Evolutionary conservation across 2,797 vertebrate species (phyloP).

Genomic region (Argentina silus): DNA sequence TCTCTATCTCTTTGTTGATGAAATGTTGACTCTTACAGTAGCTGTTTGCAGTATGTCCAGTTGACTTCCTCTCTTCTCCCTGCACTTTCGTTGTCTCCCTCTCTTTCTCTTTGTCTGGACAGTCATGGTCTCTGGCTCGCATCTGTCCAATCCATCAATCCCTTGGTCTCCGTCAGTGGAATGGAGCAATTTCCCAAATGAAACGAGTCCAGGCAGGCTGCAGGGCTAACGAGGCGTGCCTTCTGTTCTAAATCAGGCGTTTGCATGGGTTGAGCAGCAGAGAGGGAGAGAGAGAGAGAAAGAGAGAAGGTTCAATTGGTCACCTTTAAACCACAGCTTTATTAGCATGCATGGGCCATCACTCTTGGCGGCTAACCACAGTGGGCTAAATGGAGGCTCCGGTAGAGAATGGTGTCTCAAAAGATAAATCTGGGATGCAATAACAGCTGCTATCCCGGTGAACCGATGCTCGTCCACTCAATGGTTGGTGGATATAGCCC

Average conservation of each 20-base stretch:
- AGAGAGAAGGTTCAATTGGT: conserved; percentile 31
- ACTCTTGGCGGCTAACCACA: conserved; percentile 16
- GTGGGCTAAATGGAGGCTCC: conserved; percentile 18
- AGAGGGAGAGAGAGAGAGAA: conserved; percentile 1
- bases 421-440: conserved; percentile 26
- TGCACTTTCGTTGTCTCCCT: not conserved
- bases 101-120: conserved; percentile 17
- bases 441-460: conserved; percentile 21
- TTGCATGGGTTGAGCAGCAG: conserved; percentile 18
- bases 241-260: conserved; percentile 41
- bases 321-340: conserved; percentile 40
- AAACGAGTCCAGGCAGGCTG: conserved; percentile 29
- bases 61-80: not conserved
- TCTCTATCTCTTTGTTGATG: too few species aligned
- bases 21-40: too few species aligned
- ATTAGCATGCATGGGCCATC: conserved; percentile 39
- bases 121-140: conserved; percentile 26
- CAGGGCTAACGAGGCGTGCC: conserved; percentile 25
- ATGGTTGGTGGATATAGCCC: not conserved
- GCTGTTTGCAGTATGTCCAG: too few species aligned
- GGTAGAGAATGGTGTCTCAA: conserved; percentile 16
- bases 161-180: conserved; percentile 40
- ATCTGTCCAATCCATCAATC: conserved; percentile 44
- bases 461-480: not conserved
- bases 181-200: conserved; percentile 40